Evolutionary conservation across 2,797 vertebrate genomes (phyloP), one percentile per base, ranked within the genome.

Genomic region (Coccyzus lansbergi): DNA sequence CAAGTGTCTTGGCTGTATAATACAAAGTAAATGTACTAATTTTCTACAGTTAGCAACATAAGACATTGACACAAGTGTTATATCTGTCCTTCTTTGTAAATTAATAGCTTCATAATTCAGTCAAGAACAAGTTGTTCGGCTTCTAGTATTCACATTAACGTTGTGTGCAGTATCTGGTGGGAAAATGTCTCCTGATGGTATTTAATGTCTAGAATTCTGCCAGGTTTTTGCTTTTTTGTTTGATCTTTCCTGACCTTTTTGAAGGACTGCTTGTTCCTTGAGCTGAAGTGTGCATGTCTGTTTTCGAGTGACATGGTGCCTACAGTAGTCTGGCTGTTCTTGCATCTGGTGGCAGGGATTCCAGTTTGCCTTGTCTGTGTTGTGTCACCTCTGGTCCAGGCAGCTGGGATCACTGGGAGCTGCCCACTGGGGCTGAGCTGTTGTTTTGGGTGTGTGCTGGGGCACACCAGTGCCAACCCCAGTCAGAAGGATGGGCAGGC

Each of bases 191-290:
- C 22, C 65, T 87, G 83, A 67, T 85, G 49, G 42, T 51, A 34
- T 81, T 91, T 89, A 77, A 68, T 62, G 21, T 65, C 70, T 80
- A 77, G 77, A 85, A 84, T 88, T 87, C 60, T 92, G 75, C 75
- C 67, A 85, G 53, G 7, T 64, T 86, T 86, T 90, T 86, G 55
- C 58, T 64, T 86, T 71, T 71, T 60, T 3, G 0, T 71, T 90
- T 74, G 55, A 38, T 36, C 36, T 81, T 92, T 86, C 28, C 33
- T 70, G 49, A 53, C 69, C 60, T 62, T 71, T 75, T 67, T 53
- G 33, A 83, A 81, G 33, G 44, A 13, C 72, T 46, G 52, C 36
- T 75, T 2, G 2, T 71, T 81, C 2, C 0, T 55, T 58, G 53
- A 64, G n/a, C 55, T 74, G n/a, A 51, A 18, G 8, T 9, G n/a